Base-by-base conservation (phyloP, 35 echinoderm and acorn worm species). In the Holothuria glaberrima region DNA sequence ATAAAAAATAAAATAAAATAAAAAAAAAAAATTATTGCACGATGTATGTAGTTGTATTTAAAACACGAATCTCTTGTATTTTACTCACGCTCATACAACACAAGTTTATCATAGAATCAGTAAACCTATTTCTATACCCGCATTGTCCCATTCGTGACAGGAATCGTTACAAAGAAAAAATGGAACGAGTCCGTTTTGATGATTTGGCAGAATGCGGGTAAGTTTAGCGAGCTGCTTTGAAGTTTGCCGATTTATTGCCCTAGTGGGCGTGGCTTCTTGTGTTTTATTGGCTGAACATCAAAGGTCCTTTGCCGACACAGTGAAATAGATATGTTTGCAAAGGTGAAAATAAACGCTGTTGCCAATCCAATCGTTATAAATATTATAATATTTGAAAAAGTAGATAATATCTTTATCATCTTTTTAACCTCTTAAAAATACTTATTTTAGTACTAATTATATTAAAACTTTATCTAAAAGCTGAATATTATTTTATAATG, bases 251-350 rank as follows among this genome's bases (percentile, higher is more conserved):
- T 84, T 84, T 84, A 84, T 61, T 84, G 57, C 80, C 80, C 52
- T 30, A 46, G 80, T 84, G 56, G 80, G 80, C 80, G 80, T 60
- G 80, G 80, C 80, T 84, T 84, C 54, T 63, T 61, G 46, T 84
- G 80, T 84, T 84, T 84, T 84, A 84, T 84, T 84, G 59, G 80
- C 57, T 63, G 25, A 32, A 84, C 80, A 84, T 84, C 80, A 84
- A 84, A 84, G 80, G 12, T 14, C 80, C 57, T 5, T 27, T 84
- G 58, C 80, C 80, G 80, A 84, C 80, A 84, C 80, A 32, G 52
- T 59, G 80, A 84, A 84, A 84, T 62, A 84, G 80, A 84, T 84
- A 84, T 54, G 54, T 84, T 84, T 63, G 52, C 33, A 48, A 61
- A 63, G 46, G 52, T 32, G 22, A 31, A 30, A 45, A 48, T 24